Conservation (phyloP, 2,888 invertebrate species). For the Bellardia pandia region DNA sequence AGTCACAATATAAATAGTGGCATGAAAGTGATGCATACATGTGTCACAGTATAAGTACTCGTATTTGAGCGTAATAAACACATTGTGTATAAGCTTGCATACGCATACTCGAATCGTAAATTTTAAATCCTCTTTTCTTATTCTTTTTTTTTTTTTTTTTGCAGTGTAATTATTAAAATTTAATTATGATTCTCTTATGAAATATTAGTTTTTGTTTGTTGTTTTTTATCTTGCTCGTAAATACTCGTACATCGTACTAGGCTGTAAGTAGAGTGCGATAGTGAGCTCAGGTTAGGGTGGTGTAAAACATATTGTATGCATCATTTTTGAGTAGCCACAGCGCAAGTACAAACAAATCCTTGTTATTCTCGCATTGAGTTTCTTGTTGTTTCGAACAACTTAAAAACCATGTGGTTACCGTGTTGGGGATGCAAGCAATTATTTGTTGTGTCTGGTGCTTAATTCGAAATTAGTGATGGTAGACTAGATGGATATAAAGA, state of each 20-base stretch:
- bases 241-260: background rate
- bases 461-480: conserved; percentile 40
- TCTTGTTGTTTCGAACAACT: background rate
- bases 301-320: conserved; percentile 28
- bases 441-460: background rate
- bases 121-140: background rate
- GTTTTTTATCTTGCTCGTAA: conserved; percentile 3
- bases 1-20: background rate
- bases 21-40: background rate
- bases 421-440: conserved; percentile 9
- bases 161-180: background rate
- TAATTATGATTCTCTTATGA: conserved; percentile 16
- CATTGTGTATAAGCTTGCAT: background rate
- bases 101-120: conserved; percentile 29
- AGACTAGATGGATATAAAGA: background rate
- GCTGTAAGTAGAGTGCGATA: background rate
- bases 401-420: conserved; percentile 18
- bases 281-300: conserved; percentile 31
- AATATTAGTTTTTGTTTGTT: background rate
- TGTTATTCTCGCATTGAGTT: conserved; percentile 1
- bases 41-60: background rate
- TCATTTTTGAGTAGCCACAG: conserved; percentile 25
- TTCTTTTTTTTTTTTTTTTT: background rate
- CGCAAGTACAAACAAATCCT: conserved; percentile 75
- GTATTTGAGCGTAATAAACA: background rate